Evolutionary conservation across 2,113 vertebrate species (phyloP), one percentile per base, ranked within the genome.

Genomic region (Rhizomys pruinosus): DNA sequence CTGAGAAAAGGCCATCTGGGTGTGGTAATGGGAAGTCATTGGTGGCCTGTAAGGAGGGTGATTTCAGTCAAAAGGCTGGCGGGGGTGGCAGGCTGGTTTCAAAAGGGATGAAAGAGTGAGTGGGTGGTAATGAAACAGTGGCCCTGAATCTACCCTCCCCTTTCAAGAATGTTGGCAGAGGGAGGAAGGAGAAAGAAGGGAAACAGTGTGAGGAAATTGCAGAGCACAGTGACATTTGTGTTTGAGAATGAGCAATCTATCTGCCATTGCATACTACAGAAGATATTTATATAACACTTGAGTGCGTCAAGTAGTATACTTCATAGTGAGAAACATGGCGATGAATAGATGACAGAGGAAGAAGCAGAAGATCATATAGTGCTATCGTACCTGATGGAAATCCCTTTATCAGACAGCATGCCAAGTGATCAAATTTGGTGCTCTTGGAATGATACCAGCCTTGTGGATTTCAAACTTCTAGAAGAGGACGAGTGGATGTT

Each of bases 111-210:
- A 91, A 89, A 81, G 87, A 87, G 32, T 32, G 77, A 85, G 87
- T 66, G 90, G 55, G 47, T 42, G 66, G 90, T 61, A 47, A 82
- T 55, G 29, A 91, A 87, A 47, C 52, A 34, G 76, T 44, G 77
- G 55, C 42, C 42, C 27, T 37, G 73, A 74, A 42, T 19, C 16
- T 16, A 82, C 57, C 34, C 37, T 91, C 42, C 39, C 81, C 42
- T 93, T 87, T 88, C 66, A 95, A 72, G 89, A 92, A 87, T 44
- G 84, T 42, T 79, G 94, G 77, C 84, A 57, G 42, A 42, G 42
- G 87, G 15, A 94, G 37, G 39, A 81, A 89, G 66, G 63, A 90
- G 57, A 84, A 55, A 91, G 79, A 78, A 80, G 37, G 7, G 69
- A 47, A 92, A 89, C 5, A 23, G 59, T 81, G 42, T 37, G 77